phyloP scores from a whole-genome alignment of 1,140 invertebrate genomes.

The Mya arenaria region DNA sequence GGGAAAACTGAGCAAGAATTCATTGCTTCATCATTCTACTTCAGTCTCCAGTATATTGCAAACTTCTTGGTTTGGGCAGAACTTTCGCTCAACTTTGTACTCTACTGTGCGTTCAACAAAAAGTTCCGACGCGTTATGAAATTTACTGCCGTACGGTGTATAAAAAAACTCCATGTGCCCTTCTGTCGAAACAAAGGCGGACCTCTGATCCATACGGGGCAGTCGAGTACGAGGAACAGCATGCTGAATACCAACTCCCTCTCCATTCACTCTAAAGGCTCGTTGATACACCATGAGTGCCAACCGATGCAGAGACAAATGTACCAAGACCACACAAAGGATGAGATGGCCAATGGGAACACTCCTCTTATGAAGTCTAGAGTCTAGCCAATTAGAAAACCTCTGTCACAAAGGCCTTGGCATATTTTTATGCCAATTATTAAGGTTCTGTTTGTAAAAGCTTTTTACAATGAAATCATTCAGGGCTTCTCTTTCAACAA shows the following conservation, averaged over 20 bases:
- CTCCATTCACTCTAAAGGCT: slow-evolving; percentile 59
- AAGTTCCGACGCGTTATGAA: slow-evolving; percentile 72
- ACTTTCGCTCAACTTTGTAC: slow-evolving; percentile 75
- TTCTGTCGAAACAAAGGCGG: slow-evolving; percentile 49
- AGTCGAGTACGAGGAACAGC: slow-evolving; percentile 62
- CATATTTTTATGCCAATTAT: too few species aligned
- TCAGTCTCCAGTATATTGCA: slow-evolving; percentile 59
- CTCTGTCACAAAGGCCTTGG: too few species aligned
- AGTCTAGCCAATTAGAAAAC: neutral
- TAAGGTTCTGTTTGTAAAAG: too few species aligned
- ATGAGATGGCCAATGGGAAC: slow-evolving; percentile 7
- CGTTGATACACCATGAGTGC: slow-evolving; percentile 32
- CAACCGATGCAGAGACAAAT: slow-evolving; percentile 35
- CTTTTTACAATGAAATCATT: too few species aligned
- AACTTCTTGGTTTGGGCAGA: slow-evolving; percentile 73
- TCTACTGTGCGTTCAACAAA: slow-evolving; percentile 76
- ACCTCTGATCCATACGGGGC: slow-evolving; percentile 51
- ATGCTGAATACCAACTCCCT: slow-evolving; percentile 62
- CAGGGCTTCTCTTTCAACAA: too few species aligned
- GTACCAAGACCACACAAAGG: slow-evolving; percentile 7
- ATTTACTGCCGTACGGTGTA: slow-evolving; percentile 55
- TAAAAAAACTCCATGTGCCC: slow-evolving; percentile 52
- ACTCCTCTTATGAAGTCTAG: slow-evolving; percentile 24
- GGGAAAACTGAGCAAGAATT: slow-evolving; percentile 58
- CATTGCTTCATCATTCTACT: slow-evolving; percentile 58